A percentile compares a stretch with the other conserved stretches of the same genome.
Conservation (phyloP, 2,888 invertebrate species). For the Xylota segnis region DNA sequence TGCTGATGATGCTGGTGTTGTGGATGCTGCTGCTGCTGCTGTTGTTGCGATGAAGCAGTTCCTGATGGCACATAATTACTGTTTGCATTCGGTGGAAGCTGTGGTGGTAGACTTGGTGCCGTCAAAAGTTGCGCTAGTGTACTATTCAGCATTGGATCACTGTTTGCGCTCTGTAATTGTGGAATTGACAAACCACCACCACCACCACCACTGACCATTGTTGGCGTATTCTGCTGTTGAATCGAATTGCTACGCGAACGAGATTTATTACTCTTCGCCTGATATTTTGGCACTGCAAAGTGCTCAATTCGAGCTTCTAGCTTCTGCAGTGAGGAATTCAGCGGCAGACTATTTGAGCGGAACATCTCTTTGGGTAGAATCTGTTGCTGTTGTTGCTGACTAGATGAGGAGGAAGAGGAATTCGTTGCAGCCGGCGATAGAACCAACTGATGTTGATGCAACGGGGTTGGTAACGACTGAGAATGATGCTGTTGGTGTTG, state of each 20-base stretch:
- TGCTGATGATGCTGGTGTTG: conserved; percentile 78
- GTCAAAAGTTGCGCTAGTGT: conserved; percentile 94
- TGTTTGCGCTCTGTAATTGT: conserved; percentile 88
- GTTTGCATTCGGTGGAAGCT: conserved; percentile 50
- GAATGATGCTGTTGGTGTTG: conserved; percentile 76
- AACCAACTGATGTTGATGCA: conserved; percentile 72
- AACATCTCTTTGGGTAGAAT: conserved; percentile 85
- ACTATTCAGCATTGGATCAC: conserved; percentile 91
- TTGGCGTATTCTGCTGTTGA: conserved; percentile 80
- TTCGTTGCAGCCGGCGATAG: conserved; percentile 45
- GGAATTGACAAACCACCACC: conserved; percentile 70
- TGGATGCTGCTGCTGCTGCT: conserved; percentile 75
- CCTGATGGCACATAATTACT: conserved; percentile 67
- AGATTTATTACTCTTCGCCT: conserved; percentile 80
- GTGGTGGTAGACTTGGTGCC: conserved; percentile 53
- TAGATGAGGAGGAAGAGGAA: conserved; percentile 49
- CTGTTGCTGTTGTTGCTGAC: conserved; percentile 78
- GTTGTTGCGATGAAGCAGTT: conserved; percentile 76
- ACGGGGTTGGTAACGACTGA: conserved; percentile 63
- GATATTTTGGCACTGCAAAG: conserved; percentile 83
- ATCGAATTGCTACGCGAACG: conserved; percentile 84
- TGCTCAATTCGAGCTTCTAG: conserved; percentile 80
- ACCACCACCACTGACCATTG: conserved; percentile 58
- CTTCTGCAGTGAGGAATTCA: conserved; percentile 86
- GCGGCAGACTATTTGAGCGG: conserved; percentile 87